Evolutionary conservation across 2,797 vertebrate genomes (phyloP).

Genomic region (Falco berigora): DNA sequence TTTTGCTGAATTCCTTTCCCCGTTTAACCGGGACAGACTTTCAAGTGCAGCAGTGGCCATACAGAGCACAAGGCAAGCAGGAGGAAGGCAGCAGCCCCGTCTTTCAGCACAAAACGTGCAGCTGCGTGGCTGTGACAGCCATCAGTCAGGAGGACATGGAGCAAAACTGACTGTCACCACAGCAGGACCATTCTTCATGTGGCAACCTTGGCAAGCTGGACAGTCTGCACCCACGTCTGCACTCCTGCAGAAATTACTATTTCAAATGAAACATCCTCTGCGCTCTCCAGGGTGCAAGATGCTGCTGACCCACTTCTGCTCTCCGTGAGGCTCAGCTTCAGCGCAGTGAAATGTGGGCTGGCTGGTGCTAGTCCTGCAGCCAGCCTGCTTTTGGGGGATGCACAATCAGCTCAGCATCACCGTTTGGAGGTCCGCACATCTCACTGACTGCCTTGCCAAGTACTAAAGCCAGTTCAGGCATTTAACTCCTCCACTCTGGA

Average conservation of each 20-base stretch:
- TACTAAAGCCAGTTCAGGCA: background rate
- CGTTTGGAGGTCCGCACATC: background rate
- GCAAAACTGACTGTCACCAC: background rate
- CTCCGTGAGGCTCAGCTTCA: background rate
- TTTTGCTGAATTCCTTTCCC: background rate
- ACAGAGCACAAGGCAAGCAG: background rate
- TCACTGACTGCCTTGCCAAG: background rate
- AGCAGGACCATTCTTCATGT: accelerated
- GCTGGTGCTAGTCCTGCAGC: background rate
- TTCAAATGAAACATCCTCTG: background rate
- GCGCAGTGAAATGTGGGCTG: accelerated
- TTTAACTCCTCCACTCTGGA: background rate
- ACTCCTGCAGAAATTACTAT: background rate
- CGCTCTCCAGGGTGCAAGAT: background rate
- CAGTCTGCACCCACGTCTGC: accelerated
- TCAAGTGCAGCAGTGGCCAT: background rate
- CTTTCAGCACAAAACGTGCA: background rate
- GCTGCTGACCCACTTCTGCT: background rate
- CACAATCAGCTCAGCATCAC: accelerated
- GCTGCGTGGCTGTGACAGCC: background rate
- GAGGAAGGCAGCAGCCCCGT: background rate
- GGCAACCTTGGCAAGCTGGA: accelerated
- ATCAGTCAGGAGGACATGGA: accelerated
- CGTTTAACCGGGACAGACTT: accelerated
- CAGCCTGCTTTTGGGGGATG: background rate